Evolutionary conservation across 2,797 vertebrate genomes (phyloP).

Genomic region (Glyptemys insculpta): DNA sequence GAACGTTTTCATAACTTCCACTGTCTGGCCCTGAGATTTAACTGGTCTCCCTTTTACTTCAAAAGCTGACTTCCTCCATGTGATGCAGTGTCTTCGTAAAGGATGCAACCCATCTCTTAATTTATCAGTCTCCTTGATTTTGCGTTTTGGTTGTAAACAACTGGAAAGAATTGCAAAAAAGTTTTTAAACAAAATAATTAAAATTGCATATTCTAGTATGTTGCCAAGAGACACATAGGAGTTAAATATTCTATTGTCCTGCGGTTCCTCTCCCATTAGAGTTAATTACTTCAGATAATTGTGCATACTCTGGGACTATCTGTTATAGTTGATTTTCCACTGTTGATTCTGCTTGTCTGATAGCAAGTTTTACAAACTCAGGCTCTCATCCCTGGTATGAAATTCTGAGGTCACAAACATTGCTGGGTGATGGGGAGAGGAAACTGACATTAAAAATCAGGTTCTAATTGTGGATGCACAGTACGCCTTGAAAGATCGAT

Average conservation of each 20-base stretch:
- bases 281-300: neutral
- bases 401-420: neutral
- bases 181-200: neutral
- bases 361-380: neutral
- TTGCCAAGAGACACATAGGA: neutral
- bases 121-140: neutral
- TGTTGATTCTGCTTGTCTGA: neutral
- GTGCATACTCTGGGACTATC: neutral
- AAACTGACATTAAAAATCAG: fast-evolving
- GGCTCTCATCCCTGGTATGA: fast-evolving
- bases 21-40: neutral
- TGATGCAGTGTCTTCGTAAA: neutral
- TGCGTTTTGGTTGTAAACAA: neutral
- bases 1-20: neutral
- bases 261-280: neutral
- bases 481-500: neutral
- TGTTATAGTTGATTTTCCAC: neutral
- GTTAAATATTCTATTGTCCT: neutral
- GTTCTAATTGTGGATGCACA: neutral
- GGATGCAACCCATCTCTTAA: neutral
- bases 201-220: neutral
- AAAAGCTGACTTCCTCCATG: neutral
- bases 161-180: neutral
- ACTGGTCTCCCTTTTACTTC: neutral
- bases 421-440: neutral